Conservation (phyloP, 2,888 invertebrate species). For the Melanchra persicariae region DNA sequence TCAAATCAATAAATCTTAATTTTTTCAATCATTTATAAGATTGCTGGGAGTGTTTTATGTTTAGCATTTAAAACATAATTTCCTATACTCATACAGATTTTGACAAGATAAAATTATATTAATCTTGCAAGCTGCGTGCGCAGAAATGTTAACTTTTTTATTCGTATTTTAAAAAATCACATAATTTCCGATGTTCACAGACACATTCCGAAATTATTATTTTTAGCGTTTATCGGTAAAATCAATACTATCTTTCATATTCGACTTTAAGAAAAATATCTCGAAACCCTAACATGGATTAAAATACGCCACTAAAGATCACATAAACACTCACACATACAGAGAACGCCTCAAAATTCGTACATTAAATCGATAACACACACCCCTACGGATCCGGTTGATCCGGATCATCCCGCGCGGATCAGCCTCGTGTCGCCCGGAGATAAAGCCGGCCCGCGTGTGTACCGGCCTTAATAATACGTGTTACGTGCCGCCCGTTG, state of each 20-base stretch:
- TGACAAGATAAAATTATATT: slow-evolving; percentile 19
- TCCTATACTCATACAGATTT: slow-evolving; percentile 12
- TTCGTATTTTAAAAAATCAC: background rate
- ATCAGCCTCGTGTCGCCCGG: slow-evolving; percentile 88
- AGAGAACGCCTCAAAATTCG: slow-evolving; percentile 61
- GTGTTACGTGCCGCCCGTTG: too few species aligned
- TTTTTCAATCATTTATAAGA: background rate
- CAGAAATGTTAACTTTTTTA: background rate
- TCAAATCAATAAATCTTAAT: slow-evolving; percentile 29
- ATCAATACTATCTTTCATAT: too few species aligned
- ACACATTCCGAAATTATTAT: background rate
- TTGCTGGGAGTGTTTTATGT: background rate
- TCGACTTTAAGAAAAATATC: too few species aligned
- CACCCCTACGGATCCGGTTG: slow-evolving; percentile 76
- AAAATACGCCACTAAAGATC: slow-evolving; percentile 10
- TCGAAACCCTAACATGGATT: background rate
- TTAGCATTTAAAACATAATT: slow-evolving; percentile 3
- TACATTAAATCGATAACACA: slow-evolving; percentile 74
- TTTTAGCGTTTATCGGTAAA: background rate
- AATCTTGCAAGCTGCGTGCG: background rate
- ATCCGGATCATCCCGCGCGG: slow-evolving; percentile 88
- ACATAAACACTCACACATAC: slow-evolving; percentile 42
- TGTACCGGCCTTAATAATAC: slow-evolving; percentile 67
- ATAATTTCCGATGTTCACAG: background rate
- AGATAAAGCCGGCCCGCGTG: slow-evolving; percentile 84